Base-by-base conservation (phyloP, 2,888 invertebrate genomes). In the Criorhina ranunculi region DNA sequence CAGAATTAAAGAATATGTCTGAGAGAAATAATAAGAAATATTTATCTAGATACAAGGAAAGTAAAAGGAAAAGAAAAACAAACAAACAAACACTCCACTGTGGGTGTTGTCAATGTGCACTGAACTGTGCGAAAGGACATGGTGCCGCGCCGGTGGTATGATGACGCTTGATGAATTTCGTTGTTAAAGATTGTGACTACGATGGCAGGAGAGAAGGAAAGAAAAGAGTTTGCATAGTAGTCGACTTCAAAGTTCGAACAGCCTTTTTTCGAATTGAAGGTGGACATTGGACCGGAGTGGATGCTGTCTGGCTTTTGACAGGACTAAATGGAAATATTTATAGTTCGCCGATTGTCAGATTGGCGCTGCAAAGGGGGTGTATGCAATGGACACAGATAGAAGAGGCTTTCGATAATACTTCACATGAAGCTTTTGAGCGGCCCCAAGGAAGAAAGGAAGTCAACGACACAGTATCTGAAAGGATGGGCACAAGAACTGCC, bases 101-200 rank as follows among this genome's bases (percentile, higher is more conserved):
- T 33, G 51, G 51, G 12, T 11, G 12, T 4, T 31, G 5, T 15
- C 60, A 24, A 2, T 46, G 24, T 24, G 24, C 37, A 40, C 15
- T 51, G 15, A 15, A 5, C 29, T 7, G 2, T 31, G 19, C 1
- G 19, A 15, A 7, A 49, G 59, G 42, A 42, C 37, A 11, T 4
- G 24, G 24, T 24, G 24, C 2, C 24, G 24, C 4, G 24, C 1
- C 4, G 24, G 4, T 24, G 24, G 24, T 24, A 15, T 15, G 35
- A 53, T 53, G 66, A 15, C 40, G 51, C 33, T 60, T 77, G 67
- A 69, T 60, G 67, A 60, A 77, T 77, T 60, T 69, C 44, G 42
- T 67, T 60, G 77, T 59, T 60, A 53, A 2, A 33, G 60, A 64
- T 66, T 75, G 57, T 57, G 75, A 75, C 57, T 75, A 53, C 57